phyloP scores from a whole-genome alignment of 64 coral and sea anemone genomes.

The Montipora capricornis region DNA sequence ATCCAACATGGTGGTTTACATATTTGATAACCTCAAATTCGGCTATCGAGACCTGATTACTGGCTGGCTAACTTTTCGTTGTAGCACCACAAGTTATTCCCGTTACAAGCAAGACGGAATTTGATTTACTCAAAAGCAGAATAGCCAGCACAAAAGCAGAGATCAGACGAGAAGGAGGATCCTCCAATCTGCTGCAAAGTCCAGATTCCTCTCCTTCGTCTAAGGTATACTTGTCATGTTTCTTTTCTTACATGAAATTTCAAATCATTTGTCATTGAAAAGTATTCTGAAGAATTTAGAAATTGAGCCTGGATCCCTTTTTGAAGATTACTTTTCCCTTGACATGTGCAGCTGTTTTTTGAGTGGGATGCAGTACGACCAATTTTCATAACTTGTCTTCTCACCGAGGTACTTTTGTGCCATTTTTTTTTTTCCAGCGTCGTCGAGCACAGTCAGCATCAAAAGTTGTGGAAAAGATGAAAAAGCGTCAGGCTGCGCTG shows the following conservation, averaged over 20 bases:
- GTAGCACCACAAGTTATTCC: conserved; percentile 79
- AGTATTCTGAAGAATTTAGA: too few species aligned
- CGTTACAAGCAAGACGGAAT: conserved; percentile 76
- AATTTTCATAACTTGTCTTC: too few species aligned
- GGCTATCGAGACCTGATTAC: not conserved
- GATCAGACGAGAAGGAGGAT: conserved; percentile 78
- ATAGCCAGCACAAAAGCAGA: conserved; percentile 80
- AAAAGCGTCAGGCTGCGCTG: conserved; percentile 90
- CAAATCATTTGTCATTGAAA: too few species aligned
- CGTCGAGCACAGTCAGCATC: conserved; percentile 79
- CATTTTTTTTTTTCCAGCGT: conserved; percentile 53
- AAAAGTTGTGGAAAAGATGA: conserved; percentile 91
- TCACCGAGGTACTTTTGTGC: not conserved
- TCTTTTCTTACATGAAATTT: too few species aligned
- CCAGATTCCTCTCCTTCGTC: conserved; percentile 68
- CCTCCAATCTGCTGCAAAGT: not conserved
- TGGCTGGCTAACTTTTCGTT: not conserved
- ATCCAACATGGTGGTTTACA: too few species aligned
- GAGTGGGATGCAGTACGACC: too few species aligned
- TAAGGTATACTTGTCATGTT: conserved; percentile 33
- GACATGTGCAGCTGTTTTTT: too few species aligned
- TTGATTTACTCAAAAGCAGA: conserved; percentile 81
- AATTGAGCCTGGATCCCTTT: too few species aligned
- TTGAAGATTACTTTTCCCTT: too few species aligned
- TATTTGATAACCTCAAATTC: too few species aligned